Base-by-base conservation (phyloP, 2,113 vertebrate genomes). In the Rhodinocichla rosea region DNA sequence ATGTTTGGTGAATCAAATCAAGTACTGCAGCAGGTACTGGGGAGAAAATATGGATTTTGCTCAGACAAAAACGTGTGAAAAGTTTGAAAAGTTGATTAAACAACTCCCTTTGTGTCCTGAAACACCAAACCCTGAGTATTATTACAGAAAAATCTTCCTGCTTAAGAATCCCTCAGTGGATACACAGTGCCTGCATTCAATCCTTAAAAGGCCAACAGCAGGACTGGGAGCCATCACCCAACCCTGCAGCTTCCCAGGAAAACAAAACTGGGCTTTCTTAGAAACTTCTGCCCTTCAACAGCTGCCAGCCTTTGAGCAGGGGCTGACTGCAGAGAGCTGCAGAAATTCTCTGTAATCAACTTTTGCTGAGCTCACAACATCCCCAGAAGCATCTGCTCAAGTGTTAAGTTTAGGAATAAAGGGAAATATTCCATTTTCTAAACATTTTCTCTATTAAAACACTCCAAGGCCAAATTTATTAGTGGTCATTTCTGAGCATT, bases 141-240 rank as follows among this genome's bases (percentile, higher is more conserved):
- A 33, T 37, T 44, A 37, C 26, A n/a, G 64, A 26, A 71, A 71
- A 83, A 56, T 1, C 59, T 39, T 40, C 62, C 55, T 13, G 56
- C 69, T 86, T 6, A 26, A 56, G 42, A 40, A 91, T 73, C n/a
- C 60, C 87, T 52, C 65, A 8, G 1, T 92, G 91, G 81, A 57
- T 23, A 62, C 91, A 73, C 5, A 3, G 73, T 11, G 94, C 81
- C 77, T 70, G 52, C 27, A 24, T 69, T 82, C 89, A 35, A 21
- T 75, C 95, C 94, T 95, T 96, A 96, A 97, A 97, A 97, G 96
- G 96, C 89, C 13, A 95, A 89, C 26, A 53, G 6, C 69, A 77
- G 91, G 0, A 10, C 81, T 49, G 89, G 24, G 15, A 65, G 80
- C 35, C 89, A 84, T 45, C 62, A 44, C 68, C 74, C 80, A 6